Conservation (phyloP, 2,797 vertebrate species). For the Steatocranus sp. region DNA sequence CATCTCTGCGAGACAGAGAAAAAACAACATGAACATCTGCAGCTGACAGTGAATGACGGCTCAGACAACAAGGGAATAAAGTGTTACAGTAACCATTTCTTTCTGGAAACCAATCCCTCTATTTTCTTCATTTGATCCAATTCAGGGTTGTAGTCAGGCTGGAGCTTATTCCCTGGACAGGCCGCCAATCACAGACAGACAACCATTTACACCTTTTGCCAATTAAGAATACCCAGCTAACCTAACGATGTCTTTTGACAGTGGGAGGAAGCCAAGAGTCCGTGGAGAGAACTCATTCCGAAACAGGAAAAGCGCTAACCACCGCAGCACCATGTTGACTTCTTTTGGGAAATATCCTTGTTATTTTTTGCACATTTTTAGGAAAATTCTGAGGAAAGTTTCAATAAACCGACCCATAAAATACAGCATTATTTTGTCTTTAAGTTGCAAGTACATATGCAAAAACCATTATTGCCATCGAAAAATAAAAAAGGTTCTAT, state of each 20-base stretch:
- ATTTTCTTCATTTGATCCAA: neutral
- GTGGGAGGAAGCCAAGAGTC: rapidly evolving
- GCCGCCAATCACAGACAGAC: neutral
- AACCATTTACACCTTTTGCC: neutral
- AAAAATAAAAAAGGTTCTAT: neutral
- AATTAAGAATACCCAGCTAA: neutral
- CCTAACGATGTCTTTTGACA: neutral
- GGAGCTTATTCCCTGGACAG: neutral
- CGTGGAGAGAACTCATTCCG: rapidly evolving
- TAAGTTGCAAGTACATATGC: neutral
- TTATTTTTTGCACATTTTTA: neutral
- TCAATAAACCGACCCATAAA: neutral
- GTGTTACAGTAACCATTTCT: rapidly evolving
- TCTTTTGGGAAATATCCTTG: neutral
- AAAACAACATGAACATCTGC: neutral
- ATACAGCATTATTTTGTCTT: neutral
- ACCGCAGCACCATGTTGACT: neutral
- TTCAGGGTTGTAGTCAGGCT: neutral
- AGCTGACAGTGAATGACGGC: neutral
- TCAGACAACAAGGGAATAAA: neutral
- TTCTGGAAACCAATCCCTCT: neutral
- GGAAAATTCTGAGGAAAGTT: neutral
- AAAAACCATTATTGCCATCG: neutral
- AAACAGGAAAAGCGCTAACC: neutral
- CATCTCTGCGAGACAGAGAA: slow-evolving; percentile 65